Evolutionary conservation across 2,113 vertebrate species (phyloP).

Genomic region (Symphodus melops): DNA sequence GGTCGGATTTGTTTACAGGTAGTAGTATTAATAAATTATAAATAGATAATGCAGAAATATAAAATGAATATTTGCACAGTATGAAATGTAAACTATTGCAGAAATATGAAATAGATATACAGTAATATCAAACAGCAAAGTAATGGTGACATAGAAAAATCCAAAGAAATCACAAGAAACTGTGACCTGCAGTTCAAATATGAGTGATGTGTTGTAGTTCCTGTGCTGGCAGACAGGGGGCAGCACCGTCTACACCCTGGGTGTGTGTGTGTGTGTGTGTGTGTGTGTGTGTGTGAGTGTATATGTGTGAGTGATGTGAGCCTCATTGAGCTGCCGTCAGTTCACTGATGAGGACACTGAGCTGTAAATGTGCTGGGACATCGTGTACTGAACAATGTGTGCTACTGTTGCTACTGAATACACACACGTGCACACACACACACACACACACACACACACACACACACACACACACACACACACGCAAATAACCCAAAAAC

Average conservation of each 20-base stretch:
- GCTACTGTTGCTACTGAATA: background rate
- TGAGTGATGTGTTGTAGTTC: background rate
- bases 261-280: too few species aligned
- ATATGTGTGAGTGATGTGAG: background rate
- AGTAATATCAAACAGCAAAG: too few species aligned
- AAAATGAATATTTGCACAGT: too few species aligned
- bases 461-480: background rate
- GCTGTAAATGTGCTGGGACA: constrained; percentile 54
- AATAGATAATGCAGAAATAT: too few species aligned
- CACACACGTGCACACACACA: constrained; percentile 5
- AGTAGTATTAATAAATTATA: too few species aligned
- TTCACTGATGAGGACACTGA: constrained; percentile 5
- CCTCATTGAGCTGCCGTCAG: constrained; percentile 1
- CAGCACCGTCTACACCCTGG: constrained; percentile 21
- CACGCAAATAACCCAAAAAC: background rate
- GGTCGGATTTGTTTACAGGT: too few species aligned
- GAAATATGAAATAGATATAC: too few species aligned
- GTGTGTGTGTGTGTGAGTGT: too few species aligned
- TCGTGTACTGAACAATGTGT: constrained; percentile 52
- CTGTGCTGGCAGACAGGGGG: constrained; percentile 25
- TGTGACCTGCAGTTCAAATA: background rate
- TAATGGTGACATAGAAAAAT: too few species aligned
- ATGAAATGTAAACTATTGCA: too few species aligned
- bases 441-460: background rate
- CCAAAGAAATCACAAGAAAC: too few species aligned